Evolutionary conservation across 2,113 vertebrate species (phyloP).

Genomic region (Oriolus oriolus): DNA sequence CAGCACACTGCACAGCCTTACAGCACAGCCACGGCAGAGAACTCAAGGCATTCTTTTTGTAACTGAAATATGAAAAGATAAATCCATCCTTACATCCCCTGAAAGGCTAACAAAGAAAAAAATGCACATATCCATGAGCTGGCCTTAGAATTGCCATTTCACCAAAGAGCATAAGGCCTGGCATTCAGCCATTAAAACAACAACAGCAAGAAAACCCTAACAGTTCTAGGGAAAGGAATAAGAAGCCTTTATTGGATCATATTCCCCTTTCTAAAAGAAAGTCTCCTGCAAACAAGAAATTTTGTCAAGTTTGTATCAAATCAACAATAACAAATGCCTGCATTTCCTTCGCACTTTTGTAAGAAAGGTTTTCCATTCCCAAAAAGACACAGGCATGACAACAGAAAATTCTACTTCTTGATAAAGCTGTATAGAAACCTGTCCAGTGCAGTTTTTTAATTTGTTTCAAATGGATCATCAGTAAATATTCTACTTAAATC

Average conservation of each 20-base stretch:
- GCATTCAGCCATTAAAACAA: background rate
- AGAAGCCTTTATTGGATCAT: background rate
- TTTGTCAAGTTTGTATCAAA: background rate
- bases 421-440: background rate
- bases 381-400: background rate
- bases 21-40: background rate
- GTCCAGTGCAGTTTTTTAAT: background rate
- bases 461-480: background rate
- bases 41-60: too few species aligned
- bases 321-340: background rate
- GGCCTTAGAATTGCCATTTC: background rate
- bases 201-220: background rate
- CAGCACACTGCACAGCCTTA: background rate
- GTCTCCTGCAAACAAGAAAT: background rate
- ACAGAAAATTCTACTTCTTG: background rate
- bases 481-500: slow-evolving; percentile 23
- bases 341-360: background rate
- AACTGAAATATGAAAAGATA: background rate
- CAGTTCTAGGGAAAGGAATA: background rate
- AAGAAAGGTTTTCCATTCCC: background rate
- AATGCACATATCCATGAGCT: background rate
- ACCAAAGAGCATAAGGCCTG: background rate
- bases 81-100: background rate
- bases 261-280: background rate
- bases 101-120: background rate